A percentile compares a stretch with the other conserved stretches of the same genome.
Conservation (phyloP, 2,797 vertebrate genomes). For the Microctenopoma stevenorrisi region DNA sequence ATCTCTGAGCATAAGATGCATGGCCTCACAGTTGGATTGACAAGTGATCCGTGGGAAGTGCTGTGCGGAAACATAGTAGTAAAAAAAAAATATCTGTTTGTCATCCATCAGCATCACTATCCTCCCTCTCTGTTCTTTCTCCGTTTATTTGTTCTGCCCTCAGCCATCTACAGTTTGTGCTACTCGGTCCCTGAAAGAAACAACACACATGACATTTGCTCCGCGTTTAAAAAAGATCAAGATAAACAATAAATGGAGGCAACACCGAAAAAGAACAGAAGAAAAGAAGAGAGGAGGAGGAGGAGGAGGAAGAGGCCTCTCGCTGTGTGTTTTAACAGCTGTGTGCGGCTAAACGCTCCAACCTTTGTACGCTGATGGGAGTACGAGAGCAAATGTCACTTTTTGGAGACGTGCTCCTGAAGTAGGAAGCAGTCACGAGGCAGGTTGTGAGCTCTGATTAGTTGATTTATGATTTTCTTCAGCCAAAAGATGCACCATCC, state of each 20-base stretch:
- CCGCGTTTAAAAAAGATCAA: conserved; percentile 1
- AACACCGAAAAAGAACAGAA: conserved; percentile 50
- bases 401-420: neutral
- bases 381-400: conserved; percentile 11
- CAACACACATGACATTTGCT: conserved; percentile 66
- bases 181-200: conserved; percentile 58
- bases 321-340: conserved; percentile 78
- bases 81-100: neutral
- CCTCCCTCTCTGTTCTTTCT: conserved; percentile 25
- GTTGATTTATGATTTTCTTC: conserved; percentile 7
- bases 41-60: conserved; percentile 18
- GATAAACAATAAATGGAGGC: conserved; percentile 39
- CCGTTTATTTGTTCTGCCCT: conserved; percentile 47
- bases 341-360: conserved; percentile 46
- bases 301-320: conserved; percentile 55
- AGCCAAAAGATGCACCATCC: conserved; percentile 1
- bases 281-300: conserved; percentile 32
- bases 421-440: neutral
- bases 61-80: conserved; percentile 2
- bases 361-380: conserved; percentile 30
- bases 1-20: neutral
- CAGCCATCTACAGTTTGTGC: conserved; percentile 50
- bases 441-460: neutral
- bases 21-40: neutral
- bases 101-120: conserved; percentile 24